A percentile compares a stretch with the other conserved stretches of the same genome.
Evolutionary conservation across 2,797 vertebrate genomes (phyloP).

Genomic region (Numenius phaeopus): DNA sequence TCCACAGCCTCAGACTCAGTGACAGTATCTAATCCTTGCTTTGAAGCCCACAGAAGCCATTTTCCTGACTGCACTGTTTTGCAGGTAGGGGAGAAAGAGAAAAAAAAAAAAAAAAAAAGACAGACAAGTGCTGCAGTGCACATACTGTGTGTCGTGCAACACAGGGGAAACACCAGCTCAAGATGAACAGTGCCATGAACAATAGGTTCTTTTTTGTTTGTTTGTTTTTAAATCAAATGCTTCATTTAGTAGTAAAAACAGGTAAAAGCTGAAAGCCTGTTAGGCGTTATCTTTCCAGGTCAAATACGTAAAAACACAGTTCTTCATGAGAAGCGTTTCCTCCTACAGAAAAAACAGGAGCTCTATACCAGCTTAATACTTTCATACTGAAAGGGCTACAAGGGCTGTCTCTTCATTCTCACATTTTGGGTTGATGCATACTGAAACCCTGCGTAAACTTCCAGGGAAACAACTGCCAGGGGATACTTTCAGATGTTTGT

Average conservation of each 20-base stretch:
- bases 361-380: neutral
- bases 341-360: neutral
- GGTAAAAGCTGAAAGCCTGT: neutral
- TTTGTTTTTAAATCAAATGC: neutral
- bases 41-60: conserved; percentile 62
- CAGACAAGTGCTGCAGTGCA: conserved; percentile 50
- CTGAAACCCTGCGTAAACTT: neutral
- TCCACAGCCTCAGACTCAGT: conserved; percentile 12
- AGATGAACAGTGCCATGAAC: neutral
- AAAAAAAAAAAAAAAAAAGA: neutral
- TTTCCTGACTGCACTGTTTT: conserved; percentile 69
- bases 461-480: neutral
- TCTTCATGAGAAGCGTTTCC: neutral
- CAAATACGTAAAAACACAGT: neutral
- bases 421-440: neutral
- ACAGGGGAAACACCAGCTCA: neutral
- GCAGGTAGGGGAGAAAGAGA: conserved; percentile 29
- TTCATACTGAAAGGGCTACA: neutral
- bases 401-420: neutral
- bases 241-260: conserved; percentile 12
- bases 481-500: neutral
- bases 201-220: neutral
- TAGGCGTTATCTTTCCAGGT: neutral
- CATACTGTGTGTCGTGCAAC: neutral
- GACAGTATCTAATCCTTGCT: conserved; percentile 50